Evolutionary conservation across 2,888 invertebrate species (phyloP).

Genomic region (Micropterix aruncella): DNA sequence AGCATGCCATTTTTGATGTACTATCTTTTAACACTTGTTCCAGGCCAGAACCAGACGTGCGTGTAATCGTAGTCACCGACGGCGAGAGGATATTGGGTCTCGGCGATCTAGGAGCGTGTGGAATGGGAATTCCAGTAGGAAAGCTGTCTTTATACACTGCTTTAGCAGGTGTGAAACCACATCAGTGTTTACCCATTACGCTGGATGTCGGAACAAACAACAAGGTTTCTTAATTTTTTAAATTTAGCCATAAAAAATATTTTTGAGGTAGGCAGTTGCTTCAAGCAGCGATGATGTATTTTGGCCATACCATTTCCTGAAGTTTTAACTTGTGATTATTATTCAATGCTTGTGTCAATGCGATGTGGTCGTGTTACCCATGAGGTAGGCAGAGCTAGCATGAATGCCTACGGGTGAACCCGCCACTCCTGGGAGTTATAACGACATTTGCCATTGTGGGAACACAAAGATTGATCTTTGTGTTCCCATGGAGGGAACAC

Average conservation of each 20-base stretch:
- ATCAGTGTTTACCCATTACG: conserved; percentile 85
- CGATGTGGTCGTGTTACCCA: no score
- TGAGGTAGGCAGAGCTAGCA: no score
- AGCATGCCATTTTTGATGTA: conserved; percentile 4
- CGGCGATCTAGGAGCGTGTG: conserved; percentile 92
- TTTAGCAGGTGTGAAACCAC: conserved; percentile 90
- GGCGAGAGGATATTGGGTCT: conserved; percentile 95
- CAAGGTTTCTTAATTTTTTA: conserved; percentile 33
- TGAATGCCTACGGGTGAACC: no score
- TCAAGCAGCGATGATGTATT: no score
- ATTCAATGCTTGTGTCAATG: no score
- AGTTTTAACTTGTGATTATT: no score
- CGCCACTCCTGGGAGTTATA: no score
- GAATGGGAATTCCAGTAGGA: conserved; percentile 98
- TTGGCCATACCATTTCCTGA: no score
- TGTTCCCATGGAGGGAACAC: no score
- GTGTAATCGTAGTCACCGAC: conserved; percentile 88
- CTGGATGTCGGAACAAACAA: conserved; percentile 95
- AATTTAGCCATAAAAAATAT: neutral
- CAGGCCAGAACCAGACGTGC: conserved; percentile 75
- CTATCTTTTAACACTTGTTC: conserved; percentile 12
- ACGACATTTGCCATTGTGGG: no score
- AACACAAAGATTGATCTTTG: no score
- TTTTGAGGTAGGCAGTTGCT: neutral
- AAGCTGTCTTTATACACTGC: conserved; percentile 94